A percentile compares a stretch with the other conserved stretches of the same genome.
These are phyloP conservation scores for Epinephelus fuscoguttatus DNA, from an alignment of 2,113 vertebrate genomes.

Conservation along the genomic window DNA sequence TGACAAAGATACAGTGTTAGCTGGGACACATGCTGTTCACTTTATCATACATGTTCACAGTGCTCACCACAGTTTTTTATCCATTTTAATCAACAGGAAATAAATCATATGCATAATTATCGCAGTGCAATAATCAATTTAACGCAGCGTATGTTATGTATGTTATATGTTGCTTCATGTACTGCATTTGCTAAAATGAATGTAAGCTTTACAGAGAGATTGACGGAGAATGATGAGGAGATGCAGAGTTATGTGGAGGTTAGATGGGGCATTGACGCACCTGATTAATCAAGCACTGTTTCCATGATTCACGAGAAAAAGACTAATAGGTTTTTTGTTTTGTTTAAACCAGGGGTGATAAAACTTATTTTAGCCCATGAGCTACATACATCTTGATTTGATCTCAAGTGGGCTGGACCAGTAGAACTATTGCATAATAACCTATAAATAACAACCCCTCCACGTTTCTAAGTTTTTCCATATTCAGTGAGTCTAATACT, in stretches of 20 bases:
- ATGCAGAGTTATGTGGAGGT: slow-evolving; percentile 20
- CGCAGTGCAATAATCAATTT: slow-evolving; percentile 74
- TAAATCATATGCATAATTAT: slow-evolving; percentile 51
- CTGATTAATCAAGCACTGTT: slow-evolving; percentile 55
- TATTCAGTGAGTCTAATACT: no score
- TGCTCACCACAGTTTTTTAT: slow-evolving; percentile 38
- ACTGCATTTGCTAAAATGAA: slow-evolving; percentile 72
- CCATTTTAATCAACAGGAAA: slow-evolving; percentile 36
- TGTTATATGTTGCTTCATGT: slow-evolving; percentile 60
- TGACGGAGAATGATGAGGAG: slow-evolving; percentile 25
- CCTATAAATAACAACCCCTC: no score
- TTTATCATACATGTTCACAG: slow-evolving; percentile 36
- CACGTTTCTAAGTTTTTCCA: no score
- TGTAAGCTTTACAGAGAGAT: slow-evolving; percentile 62
- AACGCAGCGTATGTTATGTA: slow-evolving; percentile 38
- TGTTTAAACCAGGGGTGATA: no score
- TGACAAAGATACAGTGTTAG: slow-evolving; percentile 14
- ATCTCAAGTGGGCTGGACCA: no score
- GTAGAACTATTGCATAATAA: no score
- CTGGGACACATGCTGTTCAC: slow-evolving; percentile 21
- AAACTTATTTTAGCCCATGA: no score
- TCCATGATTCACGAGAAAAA: slow-evolving; percentile 29
- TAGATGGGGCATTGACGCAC: slow-evolving; percentile 9
- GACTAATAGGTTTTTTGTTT: neutral
- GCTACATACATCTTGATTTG: no score